phyloP scores from a whole-genome alignment of 1,140 invertebrate species.

The Oreohelix idahoensis region DNA sequence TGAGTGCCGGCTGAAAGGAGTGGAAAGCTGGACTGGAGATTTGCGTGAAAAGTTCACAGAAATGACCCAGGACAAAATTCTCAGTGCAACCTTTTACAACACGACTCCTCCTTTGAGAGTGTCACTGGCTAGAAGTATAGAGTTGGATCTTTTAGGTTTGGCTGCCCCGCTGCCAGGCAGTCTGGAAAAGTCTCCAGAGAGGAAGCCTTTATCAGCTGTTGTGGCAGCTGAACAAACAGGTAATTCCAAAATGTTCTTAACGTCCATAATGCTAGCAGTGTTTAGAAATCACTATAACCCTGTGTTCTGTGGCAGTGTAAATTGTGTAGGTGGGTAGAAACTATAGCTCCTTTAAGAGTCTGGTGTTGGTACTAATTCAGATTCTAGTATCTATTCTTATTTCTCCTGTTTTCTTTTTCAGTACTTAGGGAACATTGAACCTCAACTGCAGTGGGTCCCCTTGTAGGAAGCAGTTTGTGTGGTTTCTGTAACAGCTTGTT shows the following conservation, averaged over 20 bases:
- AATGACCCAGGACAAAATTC: conserved; percentile 56
- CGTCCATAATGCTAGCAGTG: no score
- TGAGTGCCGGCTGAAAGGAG: conserved; percentile 54
- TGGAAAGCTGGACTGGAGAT: conserved; percentile 57
- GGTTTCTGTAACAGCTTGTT: no score
- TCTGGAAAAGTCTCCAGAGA: conserved; percentile 34
- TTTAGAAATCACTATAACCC: no score
- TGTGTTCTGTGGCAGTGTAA: no score
- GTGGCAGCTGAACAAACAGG: neutral
- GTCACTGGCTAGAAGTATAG: conserved; percentile 46
- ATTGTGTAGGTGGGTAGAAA: no score
- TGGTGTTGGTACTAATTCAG: no score
- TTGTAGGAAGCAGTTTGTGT: no score
- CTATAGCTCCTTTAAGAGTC: no score
- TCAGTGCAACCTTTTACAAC: conserved; percentile 55
- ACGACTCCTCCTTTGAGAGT: conserved; percentile 47
- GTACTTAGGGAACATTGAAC: no score
- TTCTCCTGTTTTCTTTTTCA: no score
- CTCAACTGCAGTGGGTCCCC: no score
- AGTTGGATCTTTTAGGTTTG: conserved; percentile 43
- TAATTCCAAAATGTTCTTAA: neutral
- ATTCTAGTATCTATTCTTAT: no score
- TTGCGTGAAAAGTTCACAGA: conserved; percentile 51
- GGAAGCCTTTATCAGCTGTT: neutral
- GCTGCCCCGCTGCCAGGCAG: conserved; percentile 35